Evolutionary conservation across 2,113 vertebrate species (phyloP).

Genomic region (Nothocercus julius): DNA sequence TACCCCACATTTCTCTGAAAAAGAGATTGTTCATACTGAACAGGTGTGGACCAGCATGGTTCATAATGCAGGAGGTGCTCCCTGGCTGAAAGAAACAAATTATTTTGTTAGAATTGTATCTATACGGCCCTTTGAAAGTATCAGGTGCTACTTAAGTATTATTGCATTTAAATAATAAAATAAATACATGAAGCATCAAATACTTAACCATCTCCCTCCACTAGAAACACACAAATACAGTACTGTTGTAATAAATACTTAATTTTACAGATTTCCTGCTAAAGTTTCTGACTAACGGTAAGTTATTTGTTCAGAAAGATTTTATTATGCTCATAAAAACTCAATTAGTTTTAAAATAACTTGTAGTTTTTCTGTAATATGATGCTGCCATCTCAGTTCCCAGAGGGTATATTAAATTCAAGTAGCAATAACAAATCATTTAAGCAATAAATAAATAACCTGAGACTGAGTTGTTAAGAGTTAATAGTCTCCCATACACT

Average conservation of each 20-base stretch:
- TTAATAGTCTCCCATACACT: conserved; percentile 98
- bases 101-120: conserved; percentile 14
- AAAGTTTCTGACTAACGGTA: conserved; percentile 77
- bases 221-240: conserved; percentile 41
- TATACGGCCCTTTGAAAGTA: background rate
- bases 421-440: conserved; percentile 89
- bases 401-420: conserved; percentile 85
- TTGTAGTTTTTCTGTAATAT: conserved; percentile 80
- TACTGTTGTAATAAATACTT: conserved; percentile 65
- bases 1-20: background rate
- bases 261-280: conserved; percentile 78
- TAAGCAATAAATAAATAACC: conserved; percentile 95
- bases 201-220: conserved; percentile 37
- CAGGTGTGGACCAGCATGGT: background rate
- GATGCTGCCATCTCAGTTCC: conserved; percentile 80
- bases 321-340: conserved; percentile 82
- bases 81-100: background rate
- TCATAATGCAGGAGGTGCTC: background rate
- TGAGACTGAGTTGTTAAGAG: conserved; percentile 90
- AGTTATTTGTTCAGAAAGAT: conserved; percentile 85
- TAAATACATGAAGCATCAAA: conserved; percentile 26
- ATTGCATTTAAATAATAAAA: conserved; percentile 32
- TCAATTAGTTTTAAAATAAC: conserved; percentile 87
- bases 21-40: rapidly evolving
- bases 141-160: conserved; percentile 22